Conservation (phyloP, 2,113 vertebrate genomes). For the Protobothrops mucrosquamatus region DNA sequence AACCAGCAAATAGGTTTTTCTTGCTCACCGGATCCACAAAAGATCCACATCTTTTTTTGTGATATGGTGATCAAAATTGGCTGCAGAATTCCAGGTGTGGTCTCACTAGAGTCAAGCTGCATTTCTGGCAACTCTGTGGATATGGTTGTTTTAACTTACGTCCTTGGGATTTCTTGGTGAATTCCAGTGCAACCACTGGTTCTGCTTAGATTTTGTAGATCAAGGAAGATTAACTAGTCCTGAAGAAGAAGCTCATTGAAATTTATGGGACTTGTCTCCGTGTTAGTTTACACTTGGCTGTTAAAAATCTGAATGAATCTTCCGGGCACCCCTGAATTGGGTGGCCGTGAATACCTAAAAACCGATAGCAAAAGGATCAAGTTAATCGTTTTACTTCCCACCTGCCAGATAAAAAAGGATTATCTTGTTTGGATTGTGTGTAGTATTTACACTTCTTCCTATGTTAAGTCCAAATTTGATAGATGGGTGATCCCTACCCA, state of each 20-base stretch:
- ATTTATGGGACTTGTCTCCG: not conserved
- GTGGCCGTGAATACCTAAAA: not conserved
- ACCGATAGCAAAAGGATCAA: not conserved
- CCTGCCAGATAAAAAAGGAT: not conserved
- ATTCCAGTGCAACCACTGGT: not conserved
- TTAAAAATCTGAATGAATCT: not conserved
- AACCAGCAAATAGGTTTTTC: not conserved
- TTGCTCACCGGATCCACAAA: not conserved
- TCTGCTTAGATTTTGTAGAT: not conserved
- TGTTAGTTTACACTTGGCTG: not conserved
- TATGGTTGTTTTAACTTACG: not conserved
- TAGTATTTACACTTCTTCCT: not conserved
- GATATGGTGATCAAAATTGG: no score
- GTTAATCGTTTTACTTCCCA: not conserved
- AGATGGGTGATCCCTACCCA: not conserved
- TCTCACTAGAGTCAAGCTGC: not conserved
- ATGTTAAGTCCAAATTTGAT: not conserved
- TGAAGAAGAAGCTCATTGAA: not conserved
- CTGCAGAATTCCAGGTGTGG: no score
- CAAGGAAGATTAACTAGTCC: not conserved
- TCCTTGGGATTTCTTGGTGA: not conserved
- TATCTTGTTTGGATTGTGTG: not conserved
- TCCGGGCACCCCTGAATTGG: not conserved
- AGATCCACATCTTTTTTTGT: no score
- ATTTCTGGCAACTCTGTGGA: not conserved